A percentile compares a stretch with the other conserved stretches of the same genome.
Evolutionary conservation across 1,140 invertebrate species (phyloP).

Genomic region (Armadillidium nasatum): DNA sequence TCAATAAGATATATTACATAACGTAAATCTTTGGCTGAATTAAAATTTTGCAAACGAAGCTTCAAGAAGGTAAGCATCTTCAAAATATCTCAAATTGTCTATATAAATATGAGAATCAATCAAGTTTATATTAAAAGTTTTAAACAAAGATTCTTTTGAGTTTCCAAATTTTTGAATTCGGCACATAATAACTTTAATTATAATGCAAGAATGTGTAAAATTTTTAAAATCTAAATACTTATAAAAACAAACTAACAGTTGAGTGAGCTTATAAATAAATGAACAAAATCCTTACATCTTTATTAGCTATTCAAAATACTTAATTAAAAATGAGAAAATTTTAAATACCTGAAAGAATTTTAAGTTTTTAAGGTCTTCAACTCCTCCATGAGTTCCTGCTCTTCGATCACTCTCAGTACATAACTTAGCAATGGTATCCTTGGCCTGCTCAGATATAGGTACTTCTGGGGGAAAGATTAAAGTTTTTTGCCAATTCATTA

Average conservation of each 20-base stretch:
- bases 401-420: slow-evolving; percentile 92
- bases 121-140: too few species aligned
- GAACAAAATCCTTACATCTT: too few species aligned
- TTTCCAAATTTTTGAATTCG: too few species aligned
- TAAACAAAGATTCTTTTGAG: too few species aligned
- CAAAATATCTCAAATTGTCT: neutral
- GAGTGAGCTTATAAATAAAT: too few species aligned
- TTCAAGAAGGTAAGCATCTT: neutral
- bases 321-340: too few species aligned
- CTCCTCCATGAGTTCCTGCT: slow-evolving; percentile 62
- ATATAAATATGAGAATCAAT: neutral
- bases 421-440: slow-evolving; percentile 57
- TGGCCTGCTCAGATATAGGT: slow-evolving; percentile 83
- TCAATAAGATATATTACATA: slow-evolving; percentile 54
- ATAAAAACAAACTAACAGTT: too few species aligned
- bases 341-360: slow-evolving; percentile 72
- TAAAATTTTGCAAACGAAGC: neutral
- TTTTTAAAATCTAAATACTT: too few species aligned
- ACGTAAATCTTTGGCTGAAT: neutral
- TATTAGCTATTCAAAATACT: too few species aligned
- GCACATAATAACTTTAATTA: too few species aligned
- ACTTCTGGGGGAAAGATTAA: slow-evolving; percentile 97
- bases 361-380: slow-evolving; percentile 79
- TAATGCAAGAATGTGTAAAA: too few species aligned
- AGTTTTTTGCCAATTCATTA: slow-evolving; percentile 99